Evolutionary conservation across 2,888 invertebrate species (phyloP).

Genomic region (Thysanoteuthis rhombus): DNA sequence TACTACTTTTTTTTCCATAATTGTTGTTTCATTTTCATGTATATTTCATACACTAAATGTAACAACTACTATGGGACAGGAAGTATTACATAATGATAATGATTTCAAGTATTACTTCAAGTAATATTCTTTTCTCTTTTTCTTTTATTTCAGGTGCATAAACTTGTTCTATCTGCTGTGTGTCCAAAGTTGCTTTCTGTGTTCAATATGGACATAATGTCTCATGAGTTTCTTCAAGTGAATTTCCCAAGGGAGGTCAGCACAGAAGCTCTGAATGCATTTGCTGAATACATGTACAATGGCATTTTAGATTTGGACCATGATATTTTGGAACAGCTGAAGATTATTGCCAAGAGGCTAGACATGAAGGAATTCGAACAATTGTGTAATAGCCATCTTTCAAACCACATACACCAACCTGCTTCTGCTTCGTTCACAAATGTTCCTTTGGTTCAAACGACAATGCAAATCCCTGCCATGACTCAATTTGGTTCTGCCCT

Average conservation of each 20-base stretch:
- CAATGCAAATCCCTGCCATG: not conserved
- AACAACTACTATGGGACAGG: too few relatives aligned
- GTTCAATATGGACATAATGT: not conserved
- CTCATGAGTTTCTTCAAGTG: not conserved
- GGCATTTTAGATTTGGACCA: slow-evolving; percentile 1
- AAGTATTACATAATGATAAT: too few relatives aligned
- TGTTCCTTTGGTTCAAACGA: not conserved
- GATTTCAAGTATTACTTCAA: too few relatives aligned
- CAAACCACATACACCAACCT: not conserved
- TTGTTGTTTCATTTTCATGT: too few relatives aligned
- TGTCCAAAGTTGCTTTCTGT: not conserved
- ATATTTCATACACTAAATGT: too few relatives aligned
- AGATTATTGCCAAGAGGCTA: not conserved
- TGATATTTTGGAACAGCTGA: slow-evolving; percentile 17
- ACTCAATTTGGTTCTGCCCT: not conserved
- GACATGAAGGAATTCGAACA: slow-evolving; percentile 25
- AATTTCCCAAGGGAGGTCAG: slow-evolving; percentile 21
- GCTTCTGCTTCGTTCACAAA: not conserved
- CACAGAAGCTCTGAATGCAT: slow-evolving; percentile 12
- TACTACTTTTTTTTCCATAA: too few relatives aligned
- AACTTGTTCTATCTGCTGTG: not conserved
- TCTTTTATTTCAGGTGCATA: too few relatives aligned
- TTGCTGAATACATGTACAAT: slow-evolving; percentile 24
- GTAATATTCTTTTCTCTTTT: too few relatives aligned
- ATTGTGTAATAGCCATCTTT: slow-evolving; percentile 17